A percentile compares a stretch with the other conserved stretches of the same genome.
phyloP scores from a whole-genome alignment of 2,888 invertebrate genomes.

The Volucella inanis region DNA sequence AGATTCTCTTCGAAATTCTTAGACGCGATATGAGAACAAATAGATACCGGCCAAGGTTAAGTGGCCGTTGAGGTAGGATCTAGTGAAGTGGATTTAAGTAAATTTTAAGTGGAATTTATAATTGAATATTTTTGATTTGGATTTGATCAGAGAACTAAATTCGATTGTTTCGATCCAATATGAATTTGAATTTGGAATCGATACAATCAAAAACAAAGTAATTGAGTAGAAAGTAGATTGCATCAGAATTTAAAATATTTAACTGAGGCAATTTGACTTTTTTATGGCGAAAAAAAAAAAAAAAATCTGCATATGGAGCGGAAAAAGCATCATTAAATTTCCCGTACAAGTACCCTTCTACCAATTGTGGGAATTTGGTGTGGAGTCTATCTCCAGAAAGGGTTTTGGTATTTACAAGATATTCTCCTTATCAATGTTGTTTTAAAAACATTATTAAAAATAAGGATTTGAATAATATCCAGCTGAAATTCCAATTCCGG shows the following conservation, averaged over 20 bases:
- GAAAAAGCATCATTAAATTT: no score
- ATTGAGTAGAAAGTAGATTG: slow-evolving; percentile 40
- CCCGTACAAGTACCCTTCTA: no score
- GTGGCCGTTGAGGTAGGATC: slow-evolving; percentile 70
- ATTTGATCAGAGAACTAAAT: slow-evolving; percentile 2
- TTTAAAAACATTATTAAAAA: no score
- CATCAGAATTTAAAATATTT: slow-evolving; percentile 40
- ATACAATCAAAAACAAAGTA: slow-evolving; percentile 27
- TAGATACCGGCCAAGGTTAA: slow-evolving; percentile 68
- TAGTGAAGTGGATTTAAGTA: slow-evolving; percentile 67
- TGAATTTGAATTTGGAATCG: not conserved
- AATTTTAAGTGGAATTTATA: slow-evolving; percentile 65
- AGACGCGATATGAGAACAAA: not conserved
- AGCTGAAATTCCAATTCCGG: no score
- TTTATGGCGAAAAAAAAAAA: no score
- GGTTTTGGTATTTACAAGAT: no score
- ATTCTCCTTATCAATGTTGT: no score
- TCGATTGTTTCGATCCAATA: slow-evolving; percentile 25
- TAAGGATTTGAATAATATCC: no score
- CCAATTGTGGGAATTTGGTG: no score
- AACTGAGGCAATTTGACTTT: no score
- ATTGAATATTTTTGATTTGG: slow-evolving; percentile 55
- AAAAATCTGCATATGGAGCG: no score
- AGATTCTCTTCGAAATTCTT: slow-evolving; percentile 28
- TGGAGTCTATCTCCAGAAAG: no score